A percentile compares a stretch with the other conserved stretches of the same genome.
phyloP scores from a whole-genome alignment of 2,797 vertebrate genomes.

The Coluber constrictor region DNA sequence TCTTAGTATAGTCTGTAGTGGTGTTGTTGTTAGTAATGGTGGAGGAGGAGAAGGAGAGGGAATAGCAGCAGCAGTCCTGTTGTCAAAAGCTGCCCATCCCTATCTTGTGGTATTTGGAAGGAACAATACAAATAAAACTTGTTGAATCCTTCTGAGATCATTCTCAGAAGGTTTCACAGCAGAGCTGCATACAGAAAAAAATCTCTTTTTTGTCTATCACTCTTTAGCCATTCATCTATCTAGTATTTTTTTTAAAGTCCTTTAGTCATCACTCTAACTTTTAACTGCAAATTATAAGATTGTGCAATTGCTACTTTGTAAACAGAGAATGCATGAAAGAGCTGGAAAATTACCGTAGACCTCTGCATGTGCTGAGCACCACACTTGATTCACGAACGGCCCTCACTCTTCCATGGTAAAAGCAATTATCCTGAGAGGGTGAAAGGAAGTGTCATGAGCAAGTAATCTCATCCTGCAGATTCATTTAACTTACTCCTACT shows the following conservation, averaged over 20 bases:
- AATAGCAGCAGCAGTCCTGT: background rate
- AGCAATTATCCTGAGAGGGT: slow-evolving; percentile 85
- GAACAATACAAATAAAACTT: background rate
- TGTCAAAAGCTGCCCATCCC: background rate
- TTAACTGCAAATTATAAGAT: background rate
- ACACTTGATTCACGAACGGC: slow-evolving; percentile 79
- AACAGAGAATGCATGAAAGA: background rate
- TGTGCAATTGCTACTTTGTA: background rate
- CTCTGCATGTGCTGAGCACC: slow-evolving; percentile 85
- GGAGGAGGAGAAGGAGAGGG: background rate
- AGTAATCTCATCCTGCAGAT: background rate
- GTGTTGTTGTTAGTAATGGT: background rate
- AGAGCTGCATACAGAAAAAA: background rate
- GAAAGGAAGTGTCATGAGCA: slow-evolving; percentile 41
- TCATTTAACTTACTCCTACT: background rate
- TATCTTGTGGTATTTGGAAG: background rate
- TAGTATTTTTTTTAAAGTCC: background rate
- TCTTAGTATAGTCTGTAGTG: background rate
- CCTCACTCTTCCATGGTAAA: slow-evolving; percentile 86
- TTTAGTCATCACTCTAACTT: background rate
- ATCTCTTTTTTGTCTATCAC: background rate
- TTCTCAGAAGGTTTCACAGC: background rate
- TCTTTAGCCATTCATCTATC: background rate
- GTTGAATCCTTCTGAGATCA: background rate
- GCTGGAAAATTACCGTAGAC: slow-evolving; percentile 81